phyloP scores from a whole-genome alignment of 1,140 invertebrate species.

The Drosophila miranda region DNA sequence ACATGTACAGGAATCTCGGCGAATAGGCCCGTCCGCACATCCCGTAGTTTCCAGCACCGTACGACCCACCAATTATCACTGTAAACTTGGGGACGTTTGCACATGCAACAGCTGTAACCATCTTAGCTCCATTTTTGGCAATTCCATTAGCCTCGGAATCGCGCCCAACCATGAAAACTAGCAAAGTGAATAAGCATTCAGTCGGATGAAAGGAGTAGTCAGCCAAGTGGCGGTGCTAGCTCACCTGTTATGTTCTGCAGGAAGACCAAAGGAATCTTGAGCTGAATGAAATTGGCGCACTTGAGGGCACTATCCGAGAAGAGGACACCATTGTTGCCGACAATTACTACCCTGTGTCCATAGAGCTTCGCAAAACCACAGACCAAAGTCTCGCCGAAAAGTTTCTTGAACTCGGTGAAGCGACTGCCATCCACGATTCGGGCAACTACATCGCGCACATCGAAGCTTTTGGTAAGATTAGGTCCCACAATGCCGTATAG shows the following conservation, averaged over 20 bases:
- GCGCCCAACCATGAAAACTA: conserved; percentile 97
- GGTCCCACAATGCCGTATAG: conserved; percentile 98
- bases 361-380: conserved; percentile 97
- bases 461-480: conserved; percentile 96
- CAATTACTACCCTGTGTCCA: conserved; percentile 96
- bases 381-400: conserved; percentile 97
- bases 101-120: conserved; percentile 99
- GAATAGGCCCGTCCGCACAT: conserved; percentile 91
- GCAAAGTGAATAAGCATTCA: conserved; percentile 76
- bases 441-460: conserved; percentile 97
- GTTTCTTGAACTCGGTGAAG: conserved; percentile 98
- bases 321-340: conserved; percentile 99
- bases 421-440: conserved; percentile 97
- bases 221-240: conserved; percentile 75
- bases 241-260: conserved; percentile 97
- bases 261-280: conserved; percentile 97
- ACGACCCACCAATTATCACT: conserved; percentile 94
- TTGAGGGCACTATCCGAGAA: conserved; percentile 98
- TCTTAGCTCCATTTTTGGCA: conserved; percentile 99
- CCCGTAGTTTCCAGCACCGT: conserved; percentile 99
- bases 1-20: conserved; percentile 97
- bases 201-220: conserved; percentile 6
- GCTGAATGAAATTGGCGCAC: conserved; percentile 98
- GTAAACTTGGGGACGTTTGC: conserved; percentile 99
- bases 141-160: conserved; percentile 98